Conservation (phyloP, 2,797 vertebrate genomes). For the Labroides dimidiatus region DNA sequence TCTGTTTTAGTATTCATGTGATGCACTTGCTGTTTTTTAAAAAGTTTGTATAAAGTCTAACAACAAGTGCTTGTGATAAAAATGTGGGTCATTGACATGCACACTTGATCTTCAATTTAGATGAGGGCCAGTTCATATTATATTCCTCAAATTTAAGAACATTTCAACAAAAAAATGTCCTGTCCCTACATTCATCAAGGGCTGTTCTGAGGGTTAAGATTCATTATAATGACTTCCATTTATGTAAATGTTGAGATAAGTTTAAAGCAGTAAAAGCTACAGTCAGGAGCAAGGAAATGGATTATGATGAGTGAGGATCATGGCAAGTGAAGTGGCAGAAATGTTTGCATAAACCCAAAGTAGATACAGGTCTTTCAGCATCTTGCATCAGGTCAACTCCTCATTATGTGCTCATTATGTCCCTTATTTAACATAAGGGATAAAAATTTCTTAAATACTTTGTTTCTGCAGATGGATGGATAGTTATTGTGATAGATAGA, state of each 20-base stretch:
- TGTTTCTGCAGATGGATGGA: too few species aligned
- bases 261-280: not conserved
- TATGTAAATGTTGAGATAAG: not conserved
- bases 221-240: not conserved
- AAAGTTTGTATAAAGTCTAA: slow-evolving; percentile 45
- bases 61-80: not conserved
- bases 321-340: too few species aligned
- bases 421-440: too few species aligned
- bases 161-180: not conserved
- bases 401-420: too few species aligned
- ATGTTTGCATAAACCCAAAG: not conserved
- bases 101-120: slow-evolving; percentile 1
- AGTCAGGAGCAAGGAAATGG: not conserved
- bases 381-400: not conserved
- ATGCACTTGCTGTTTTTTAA: slow-evolving; percentile 15
- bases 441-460: not conserved
- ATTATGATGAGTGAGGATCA: too few species aligned
- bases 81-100: not conserved
- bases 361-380: not conserved
- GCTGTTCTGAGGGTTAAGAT: not conserved
- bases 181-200: not conserved
- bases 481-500: too few species aligned
- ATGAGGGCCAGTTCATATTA: not conserved
- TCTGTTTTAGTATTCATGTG: slow-evolving; percentile 33
- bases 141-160: not conserved